These are phyloP conservation scores for Amorpha juglandis DNA, from an alignment of 2,888 invertebrate genomes.

Conservation along the genomic window DNA sequence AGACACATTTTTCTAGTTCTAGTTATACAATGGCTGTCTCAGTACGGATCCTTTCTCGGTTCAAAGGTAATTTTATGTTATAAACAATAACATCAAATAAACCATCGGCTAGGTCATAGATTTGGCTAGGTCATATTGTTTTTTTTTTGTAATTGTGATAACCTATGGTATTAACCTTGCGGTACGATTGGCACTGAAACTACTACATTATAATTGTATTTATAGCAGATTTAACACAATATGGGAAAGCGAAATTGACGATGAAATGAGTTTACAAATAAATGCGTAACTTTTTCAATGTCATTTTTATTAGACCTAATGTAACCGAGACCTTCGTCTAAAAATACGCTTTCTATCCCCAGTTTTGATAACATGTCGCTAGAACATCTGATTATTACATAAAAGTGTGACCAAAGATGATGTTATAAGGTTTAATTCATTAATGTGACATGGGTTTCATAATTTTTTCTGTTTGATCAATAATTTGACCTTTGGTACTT, in stretches of 20 bases:
- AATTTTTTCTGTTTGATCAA: conserved; percentile 39
- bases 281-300: conserved; percentile 50
- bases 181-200: conserved; percentile 39
- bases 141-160: conserved; percentile 34
- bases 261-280: conserved; percentile 33
- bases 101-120: background rate
- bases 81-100: background rate
- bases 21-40: conserved; percentile 82
- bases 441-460: conserved; percentile 18
- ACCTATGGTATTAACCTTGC: conserved; percentile 56
- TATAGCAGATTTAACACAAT: conserved; percentile 25
- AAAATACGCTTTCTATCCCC: conserved; percentile 62
- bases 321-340: conserved; percentile 77
- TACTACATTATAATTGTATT: conserved; percentile 21
- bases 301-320: conserved; percentile 56
- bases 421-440: background rate
- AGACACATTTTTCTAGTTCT: conserved; percentile 40
- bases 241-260: conserved; percentile 30
- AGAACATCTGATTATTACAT: conserved; percentile 29
- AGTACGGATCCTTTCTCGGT: conserved; percentile 82
- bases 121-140: conserved; percentile 12
- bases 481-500: conserved; percentile 48
- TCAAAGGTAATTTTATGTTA: conserved; percentile 76
- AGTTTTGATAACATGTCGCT: conserved; percentile 45
- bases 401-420: conserved; percentile 30